Evolutionary conservation across 2,113 vertebrate genomes (phyloP).

Genomic region (Turdus rufiventris): DNA sequence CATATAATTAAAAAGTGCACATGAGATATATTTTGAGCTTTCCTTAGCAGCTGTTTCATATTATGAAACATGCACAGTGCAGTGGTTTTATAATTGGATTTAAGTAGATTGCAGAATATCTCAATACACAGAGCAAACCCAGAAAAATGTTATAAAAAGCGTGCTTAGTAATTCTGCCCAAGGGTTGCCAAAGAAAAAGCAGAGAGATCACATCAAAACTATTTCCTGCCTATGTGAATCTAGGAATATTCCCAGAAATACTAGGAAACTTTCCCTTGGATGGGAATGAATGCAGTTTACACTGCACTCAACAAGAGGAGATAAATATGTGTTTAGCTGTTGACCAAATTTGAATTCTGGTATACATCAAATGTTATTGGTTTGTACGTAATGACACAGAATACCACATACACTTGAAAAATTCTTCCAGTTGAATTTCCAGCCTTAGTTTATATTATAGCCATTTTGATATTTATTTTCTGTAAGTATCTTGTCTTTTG

Average conservation of each 20-base stretch:
- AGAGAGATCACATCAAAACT: not conserved
- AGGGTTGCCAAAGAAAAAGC: not conserved
- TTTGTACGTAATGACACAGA: not conserved
- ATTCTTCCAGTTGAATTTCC: not conserved
- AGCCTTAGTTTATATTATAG: not conserved
- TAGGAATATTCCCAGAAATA: not conserved
- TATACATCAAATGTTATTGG: not conserved
- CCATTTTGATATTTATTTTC: not conserved
- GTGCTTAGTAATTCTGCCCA: not conserved
- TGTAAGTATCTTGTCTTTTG: not conserved
- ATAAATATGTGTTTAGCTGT: not conserved
- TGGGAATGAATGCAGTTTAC: not conserved
- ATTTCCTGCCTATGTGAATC: not conserved
- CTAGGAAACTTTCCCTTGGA: not conserved
- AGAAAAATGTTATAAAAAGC: not conserved
- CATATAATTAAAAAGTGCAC: slow-evolving; percentile 24
- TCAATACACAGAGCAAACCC: not conserved
- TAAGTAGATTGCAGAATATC: slow-evolving; percentile 10
- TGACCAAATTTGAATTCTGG: not conserved
- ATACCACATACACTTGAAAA: not conserved
- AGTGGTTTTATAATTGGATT: slow-evolving; percentile 15
- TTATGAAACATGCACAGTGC: slow-evolving; percentile 10
- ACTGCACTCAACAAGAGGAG: not conserved
- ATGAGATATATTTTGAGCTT: not conserved
- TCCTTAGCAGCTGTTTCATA: slow-evolving; percentile 41